Evolutionary conservation across 92 coral and sea anemone species (phyloP).

Genomic region (Desmophyllum pertusum): DNA sequence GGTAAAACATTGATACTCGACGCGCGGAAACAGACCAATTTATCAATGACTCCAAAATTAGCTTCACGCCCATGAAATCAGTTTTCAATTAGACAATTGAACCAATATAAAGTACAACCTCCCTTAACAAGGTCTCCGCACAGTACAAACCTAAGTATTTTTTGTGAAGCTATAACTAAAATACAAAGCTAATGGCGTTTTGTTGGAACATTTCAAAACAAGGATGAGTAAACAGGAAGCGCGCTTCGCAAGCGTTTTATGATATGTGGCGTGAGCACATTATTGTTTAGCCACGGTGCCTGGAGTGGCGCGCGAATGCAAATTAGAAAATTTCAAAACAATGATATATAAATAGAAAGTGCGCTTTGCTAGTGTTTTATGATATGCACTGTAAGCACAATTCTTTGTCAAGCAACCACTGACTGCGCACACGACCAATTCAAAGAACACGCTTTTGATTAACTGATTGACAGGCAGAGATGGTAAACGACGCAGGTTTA

Average conservation of each 20-base stretch:
- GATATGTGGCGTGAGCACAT: neutral
- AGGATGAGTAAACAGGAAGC: neutral
- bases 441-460: neutral
- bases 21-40: neutral
- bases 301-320: no score
- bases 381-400: no score
- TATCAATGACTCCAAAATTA: neutral
- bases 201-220: neutral
- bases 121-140: neutral
- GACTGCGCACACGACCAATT: neutral
- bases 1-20: neutral
- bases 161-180: neutral
- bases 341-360: no score
- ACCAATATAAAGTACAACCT: neutral
- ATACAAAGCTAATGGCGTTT: neutral
- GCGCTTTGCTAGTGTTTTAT: no score
- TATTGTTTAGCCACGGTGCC: no score
- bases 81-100: neutral
- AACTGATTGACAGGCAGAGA: neutral
- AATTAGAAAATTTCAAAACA: no score
- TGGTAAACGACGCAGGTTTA: neutral
- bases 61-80: neutral
- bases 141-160: neutral
- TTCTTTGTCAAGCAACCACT: neutral
- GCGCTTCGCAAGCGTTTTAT: neutral